Base-by-base conservation (phyloP, 2,888 invertebrate species). In the Gastrophysa polygoni region DNA sequence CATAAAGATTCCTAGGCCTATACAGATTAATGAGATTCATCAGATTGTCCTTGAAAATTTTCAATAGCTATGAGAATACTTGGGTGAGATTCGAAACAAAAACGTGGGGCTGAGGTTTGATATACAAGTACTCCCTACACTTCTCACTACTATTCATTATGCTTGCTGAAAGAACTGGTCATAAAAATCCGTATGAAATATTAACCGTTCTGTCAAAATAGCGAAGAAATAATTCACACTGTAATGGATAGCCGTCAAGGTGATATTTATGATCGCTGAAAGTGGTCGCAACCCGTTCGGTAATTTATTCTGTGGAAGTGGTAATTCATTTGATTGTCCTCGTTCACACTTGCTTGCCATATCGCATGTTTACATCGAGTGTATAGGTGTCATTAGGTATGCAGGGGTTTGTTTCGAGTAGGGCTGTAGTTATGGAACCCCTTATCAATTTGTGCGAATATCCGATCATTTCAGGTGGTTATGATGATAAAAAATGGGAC, bases 281-380 rank as follows among this genome's bases (percentile, higher is more conserved):
- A 76, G 73, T 75, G 75, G 75, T 73, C 73, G 69, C 75, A 75
- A 70, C 72, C 72, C 73, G 68, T 69, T 73, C 69, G 71, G 73
- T 75, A 77, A 77, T 78, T 78, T 77, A 78, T 74, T 72, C 74
- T 72, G 69, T 69, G 69, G 73, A 76, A 75, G 73, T 75, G 71
- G 77, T 77, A 78, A 78, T 78, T 78, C 77, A 77, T 77, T 73
- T 76, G 76, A 78, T 77, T 77, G 77, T 75, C 76, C 75, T 76
- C 76, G 77, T 78, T 77, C 76, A 72, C 77, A 78, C 77, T 77
- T 75, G 70, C 73, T 56, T 55, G 18, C 49, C 49, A 49, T 75
- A 77, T 77, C 74, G 76, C 77, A 73, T 76, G 75, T 77, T 77
- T 74, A 74, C 75, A 76, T 75, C 74, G 63, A 63, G 69, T 68